phyloP scores from a whole-genome alignment of 2,888 invertebrate genomes.

The Metellina segmentata region DNA sequence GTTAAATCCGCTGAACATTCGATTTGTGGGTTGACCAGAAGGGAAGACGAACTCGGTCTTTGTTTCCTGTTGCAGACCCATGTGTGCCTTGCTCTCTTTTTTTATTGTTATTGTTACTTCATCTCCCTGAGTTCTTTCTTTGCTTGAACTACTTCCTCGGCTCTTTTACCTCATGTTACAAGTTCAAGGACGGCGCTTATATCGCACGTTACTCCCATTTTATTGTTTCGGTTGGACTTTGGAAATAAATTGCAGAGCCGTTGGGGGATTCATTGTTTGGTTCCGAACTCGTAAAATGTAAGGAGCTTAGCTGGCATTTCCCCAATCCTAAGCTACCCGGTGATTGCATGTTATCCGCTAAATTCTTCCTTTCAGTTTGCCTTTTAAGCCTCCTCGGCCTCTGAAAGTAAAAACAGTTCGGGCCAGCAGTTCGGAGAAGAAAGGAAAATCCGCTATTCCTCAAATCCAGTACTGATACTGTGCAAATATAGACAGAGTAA shows the following conservation, averaged over 20 bases:
- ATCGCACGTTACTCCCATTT: conserved; percentile 26
- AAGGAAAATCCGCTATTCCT: background rate
- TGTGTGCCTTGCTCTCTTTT: conserved; percentile 1
- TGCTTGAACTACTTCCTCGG: conserved; percentile 23
- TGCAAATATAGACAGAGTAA: too few species aligned
- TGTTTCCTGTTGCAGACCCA: conserved; percentile 13
- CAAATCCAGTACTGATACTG: too few species aligned
- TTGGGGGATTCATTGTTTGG: conserved; percentile 45
- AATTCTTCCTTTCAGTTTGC: too few species aligned
- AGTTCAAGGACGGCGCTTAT: conserved; percentile 46
- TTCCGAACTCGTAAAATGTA: conserved; percentile 10
- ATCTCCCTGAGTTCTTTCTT: background rate
- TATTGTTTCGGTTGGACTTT: conserved; percentile 41
- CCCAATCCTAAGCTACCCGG: background rate
- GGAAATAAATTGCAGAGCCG: conserved; percentile 31
- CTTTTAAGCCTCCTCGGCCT: background rate
- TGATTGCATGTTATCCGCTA: background rate
- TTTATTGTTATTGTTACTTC: background rate
- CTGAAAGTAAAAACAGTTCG: background rate
- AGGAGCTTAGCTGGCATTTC: conserved; percentile 28
- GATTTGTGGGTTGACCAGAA: conserved; percentile 49
- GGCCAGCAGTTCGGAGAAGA: background rate
- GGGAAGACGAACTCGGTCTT: conserved; percentile 9
- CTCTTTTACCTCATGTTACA: conserved; percentile 27
- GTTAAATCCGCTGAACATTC: conserved; percentile 32